Conservation (phyloP, 2,113 vertebrate species). For the Columba livia region DNA sequence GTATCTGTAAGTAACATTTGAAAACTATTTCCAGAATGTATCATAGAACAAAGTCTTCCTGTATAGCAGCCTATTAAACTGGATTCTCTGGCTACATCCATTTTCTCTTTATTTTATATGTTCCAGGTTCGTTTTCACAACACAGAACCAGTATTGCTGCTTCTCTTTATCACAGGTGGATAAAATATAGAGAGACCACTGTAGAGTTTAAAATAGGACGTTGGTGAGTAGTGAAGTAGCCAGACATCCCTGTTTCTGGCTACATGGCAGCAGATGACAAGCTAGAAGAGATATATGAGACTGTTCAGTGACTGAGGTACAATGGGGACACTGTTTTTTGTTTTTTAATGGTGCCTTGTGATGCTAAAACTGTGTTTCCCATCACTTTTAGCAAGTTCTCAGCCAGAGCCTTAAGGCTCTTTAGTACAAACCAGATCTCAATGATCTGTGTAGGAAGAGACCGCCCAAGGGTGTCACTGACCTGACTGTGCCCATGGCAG, state of each 20-base stretch:
- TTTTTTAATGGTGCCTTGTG: not conserved
- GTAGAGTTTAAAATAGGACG: not conserved
- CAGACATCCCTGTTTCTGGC: not conserved
- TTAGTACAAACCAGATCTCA: not conserved
- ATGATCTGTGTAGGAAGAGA: rapidly evolving
- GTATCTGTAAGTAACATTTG: slow-evolving; percentile 64
- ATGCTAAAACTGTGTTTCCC: not conserved
- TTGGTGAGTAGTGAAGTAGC: not conserved
- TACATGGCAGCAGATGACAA: not conserved
- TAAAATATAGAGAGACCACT: not conserved
- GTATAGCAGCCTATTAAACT: slow-evolving; percentile 62
- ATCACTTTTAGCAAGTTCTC: not conserved
- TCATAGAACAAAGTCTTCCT: slow-evolving; percentile 69
- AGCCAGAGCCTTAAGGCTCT: not conserved
- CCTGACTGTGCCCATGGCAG: not conserved
- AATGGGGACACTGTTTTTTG: not conserved
- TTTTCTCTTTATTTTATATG: slow-evolving; percentile 8
- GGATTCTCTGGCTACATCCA: slow-evolving; percentile 56
- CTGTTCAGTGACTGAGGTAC: not conserved
- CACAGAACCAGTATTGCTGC: not conserved
- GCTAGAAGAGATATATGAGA: not conserved
- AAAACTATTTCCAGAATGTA: slow-evolving; percentile 68
- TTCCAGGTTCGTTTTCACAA: slow-evolving; percentile 12
- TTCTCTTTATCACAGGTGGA: slow-evolving; percentile 7
- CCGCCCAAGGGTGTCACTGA: not conserved